A percentile compares a stretch with the other conserved stretches of the same genome.
These are phyloP conservation scores for Drosophila mauritiana DNA, from an alignment of 1,140 invertebrate species.

Conservation along the genomic window DNA sequence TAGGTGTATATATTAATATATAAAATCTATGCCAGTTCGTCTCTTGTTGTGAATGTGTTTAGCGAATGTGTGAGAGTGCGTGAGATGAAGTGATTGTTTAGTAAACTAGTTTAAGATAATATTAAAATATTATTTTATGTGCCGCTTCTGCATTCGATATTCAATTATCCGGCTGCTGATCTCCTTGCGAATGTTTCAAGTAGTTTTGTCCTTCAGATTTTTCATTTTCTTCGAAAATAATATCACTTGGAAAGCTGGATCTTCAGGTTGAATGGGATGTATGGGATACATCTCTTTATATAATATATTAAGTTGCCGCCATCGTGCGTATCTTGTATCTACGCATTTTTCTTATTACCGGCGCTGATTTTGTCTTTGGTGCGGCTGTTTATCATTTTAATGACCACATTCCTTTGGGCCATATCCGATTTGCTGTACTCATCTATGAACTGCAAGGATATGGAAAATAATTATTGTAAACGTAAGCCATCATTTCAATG, in stretches of 20 bases:
- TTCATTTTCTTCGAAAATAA: conserved; percentile 81
- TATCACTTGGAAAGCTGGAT: conserved; percentile 68
- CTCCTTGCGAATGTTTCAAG: conserved; percentile 70
- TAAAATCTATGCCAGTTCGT: conserved; percentile 66
- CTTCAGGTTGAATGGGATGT: conserved; percentile 19
- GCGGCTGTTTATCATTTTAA: conserved; percentile 69
- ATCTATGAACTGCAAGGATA: conserved; percentile 86
- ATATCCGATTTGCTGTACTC: conserved; percentile 88
- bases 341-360: conserved; percentile 27
- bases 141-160: conserved; percentile 7
- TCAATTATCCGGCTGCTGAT: conserved; percentile 14
- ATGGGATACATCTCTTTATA: conserved; percentile 3
- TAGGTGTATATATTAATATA: conserved; percentile 42
- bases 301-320: conserved; percentile 12
- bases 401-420: conserved; percentile 87
- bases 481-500: background rate
- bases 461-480: background rate
- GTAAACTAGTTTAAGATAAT: conserved; percentile 61
- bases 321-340: conserved; percentile 2
- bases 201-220: conserved; percentile 37
- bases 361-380: conserved; percentile 32
- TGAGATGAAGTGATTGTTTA: conserved; percentile 34
- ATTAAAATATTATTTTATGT: conserved; percentile 55
- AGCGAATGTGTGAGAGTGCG: conserved; percentile 50
- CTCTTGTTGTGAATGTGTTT: conserved; percentile 44